Percentiles rank a stretch among this genome's conserved stretches.
Conservation (phyloP, 1,140 invertebrate genomes). For the Drosophila miranda region DNA sequence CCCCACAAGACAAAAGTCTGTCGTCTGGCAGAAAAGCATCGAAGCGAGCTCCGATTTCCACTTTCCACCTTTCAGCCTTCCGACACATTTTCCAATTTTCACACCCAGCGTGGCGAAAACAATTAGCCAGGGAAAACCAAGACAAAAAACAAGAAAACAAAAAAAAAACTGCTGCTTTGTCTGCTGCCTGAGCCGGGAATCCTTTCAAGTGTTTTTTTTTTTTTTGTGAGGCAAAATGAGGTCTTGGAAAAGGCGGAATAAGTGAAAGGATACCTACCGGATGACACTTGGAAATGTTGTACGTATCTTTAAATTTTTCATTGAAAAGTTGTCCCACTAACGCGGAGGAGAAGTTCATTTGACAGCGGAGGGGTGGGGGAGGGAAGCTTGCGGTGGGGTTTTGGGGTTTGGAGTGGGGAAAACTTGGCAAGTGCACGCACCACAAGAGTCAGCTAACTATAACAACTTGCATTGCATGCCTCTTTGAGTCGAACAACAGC, state of each 20-base stretch:
- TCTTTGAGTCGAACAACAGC: slow-evolving; percentile 67
- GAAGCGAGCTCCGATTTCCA: slow-evolving; percentile 50
- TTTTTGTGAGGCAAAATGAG: too few relatives aligned
- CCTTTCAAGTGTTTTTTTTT: slow-evolving; percentile 22
- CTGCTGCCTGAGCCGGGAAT: slow-evolving; percentile 10
- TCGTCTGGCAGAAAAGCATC: slow-evolving; percentile 25
- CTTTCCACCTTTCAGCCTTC: slow-evolving; percentile 31
- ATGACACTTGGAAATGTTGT: too few relatives aligned
- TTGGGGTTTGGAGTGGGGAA: not conserved
- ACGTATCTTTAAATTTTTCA: slow-evolving; percentile 8
- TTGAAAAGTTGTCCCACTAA: slow-evolving; percentile 3
- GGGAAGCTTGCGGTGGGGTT: slow-evolving; percentile 9
- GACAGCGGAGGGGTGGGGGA: not conserved
- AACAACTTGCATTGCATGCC: slow-evolving; percentile 60
- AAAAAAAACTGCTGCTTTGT: slow-evolving; percentile 16
- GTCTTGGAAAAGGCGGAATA: not conserved
- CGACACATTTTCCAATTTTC: slow-evolving; percentile 55
- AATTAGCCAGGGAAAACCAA: slow-evolving; percentile 40
- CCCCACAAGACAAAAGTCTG: slow-evolving; percentile 4
- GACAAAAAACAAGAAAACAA: slow-evolving; percentile 3
- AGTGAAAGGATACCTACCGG: not conserved
- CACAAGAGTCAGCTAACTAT: slow-evolving; percentile 48
- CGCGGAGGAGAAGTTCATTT: not conserved
- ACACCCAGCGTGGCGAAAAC: slow-evolving; percentile 57
- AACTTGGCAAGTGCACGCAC: slow-evolving; percentile 62